Base-by-base conservation (phyloP, 2,797 vertebrate species). In the Megalops cyprinoides region DNA sequence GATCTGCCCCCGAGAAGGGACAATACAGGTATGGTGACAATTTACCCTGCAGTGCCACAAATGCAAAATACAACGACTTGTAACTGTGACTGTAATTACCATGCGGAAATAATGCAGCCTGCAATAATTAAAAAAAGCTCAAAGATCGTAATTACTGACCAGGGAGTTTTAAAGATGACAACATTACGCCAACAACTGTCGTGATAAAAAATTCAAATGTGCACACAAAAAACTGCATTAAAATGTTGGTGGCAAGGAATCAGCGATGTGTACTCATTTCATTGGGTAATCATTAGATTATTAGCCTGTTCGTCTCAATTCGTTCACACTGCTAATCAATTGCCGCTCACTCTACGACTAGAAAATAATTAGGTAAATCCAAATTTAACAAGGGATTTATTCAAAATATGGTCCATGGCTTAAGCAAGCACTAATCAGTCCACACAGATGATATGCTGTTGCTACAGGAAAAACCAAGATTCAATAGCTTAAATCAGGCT, bases 221-320 rank as follows among this genome's bases (percentile, higher is more conserved):
- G 1, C 56, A 23, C 56, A 58, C n/a, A n/a, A 58, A 28, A 25
- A 9, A 28, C 23, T 25, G 1, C 28, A 28, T 28, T 60, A 25
- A 65, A 79, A 79, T 48, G 62, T 37, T 42, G 53, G 31, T 53
- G 8, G 20, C 80, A 76, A 85, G 84, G 76, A 82, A 82, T 82
- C 87, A 78, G 79, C 79, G 80, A 81, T 46, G 78, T 81, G 82
- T 88, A 87, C 85, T 78, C 83, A 67, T 78, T 31, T 89, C 89
- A 90, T 91, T 90, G 82, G 82, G 81, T 82, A 85, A 94, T 94
- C 93, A 90, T 94, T 93, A 92, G 86, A 92, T 93, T 90, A 94
- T 92, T 90, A 93, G 92, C 91, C 87, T 86, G 87, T 91, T 90
- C 91, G 86, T 89, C 90, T 86, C 87, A 92, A 92, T 92, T 92